Base-by-base conservation (phyloP, 2,888 invertebrate genomes). In the Cantharis rufa region DNA sequence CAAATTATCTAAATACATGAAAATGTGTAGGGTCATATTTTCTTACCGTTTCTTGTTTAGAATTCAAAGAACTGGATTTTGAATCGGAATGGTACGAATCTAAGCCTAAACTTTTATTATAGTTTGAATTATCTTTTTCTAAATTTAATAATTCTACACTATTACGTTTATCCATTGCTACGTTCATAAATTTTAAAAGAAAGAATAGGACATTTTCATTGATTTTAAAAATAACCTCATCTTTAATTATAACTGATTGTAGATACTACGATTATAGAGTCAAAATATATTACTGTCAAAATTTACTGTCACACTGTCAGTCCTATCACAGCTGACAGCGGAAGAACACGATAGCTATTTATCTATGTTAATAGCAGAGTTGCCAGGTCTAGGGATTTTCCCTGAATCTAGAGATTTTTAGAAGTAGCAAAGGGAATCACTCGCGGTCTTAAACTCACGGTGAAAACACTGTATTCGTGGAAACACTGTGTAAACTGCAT, bases 71-170 rank as follows among this genome's bases (percentile, higher is more conserved):
- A 88, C 94, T 95, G 78, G 95, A 94, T 89, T 95, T 96, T 64
- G 95, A 95, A 86, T 96, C 96, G 0, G 94, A 94, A 87, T 94
- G 93, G 84, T 95, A 89, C 9, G 95, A 95, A 88, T 95, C 95
- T 71, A 94, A 93, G 87, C 94, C 94, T 71, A 94, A 93, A 89
- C 94, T 93, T 89, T 95, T 95, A 10, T 93, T 94, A 10, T 93
- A 93, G 83, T 91, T 88, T 64, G 90, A 92, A 83, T 91, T 88
- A 68, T 90, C 91, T 85, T 90, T 91, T 80, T 94, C 94, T 78
- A 92, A 90, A 84, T 90, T 92, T 79, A 93, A 85, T 80, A 93
- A 87, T 84, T 93, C 93, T 3, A 92, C 89, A 86, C 92, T 93
- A 81, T 91, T 91, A 81, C 91, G 90, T 86, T 93, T 93, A 84